Conservation (phyloP, 1,140 invertebrate genomes). For the Ceratina calcarata region DNA sequence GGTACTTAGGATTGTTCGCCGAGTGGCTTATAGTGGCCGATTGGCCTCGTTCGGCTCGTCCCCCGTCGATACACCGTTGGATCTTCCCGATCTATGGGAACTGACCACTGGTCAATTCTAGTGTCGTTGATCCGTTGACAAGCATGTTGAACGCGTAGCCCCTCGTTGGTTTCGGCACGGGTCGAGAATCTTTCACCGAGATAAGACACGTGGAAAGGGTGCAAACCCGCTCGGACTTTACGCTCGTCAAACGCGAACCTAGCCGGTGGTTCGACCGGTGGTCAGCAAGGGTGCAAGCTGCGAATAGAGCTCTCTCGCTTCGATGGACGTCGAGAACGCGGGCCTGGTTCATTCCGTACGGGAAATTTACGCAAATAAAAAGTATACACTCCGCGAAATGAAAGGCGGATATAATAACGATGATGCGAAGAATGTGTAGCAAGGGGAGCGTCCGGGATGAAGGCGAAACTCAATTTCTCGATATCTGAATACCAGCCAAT, state of each 20-base stretch:
- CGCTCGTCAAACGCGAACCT: slow-evolving; percentile 29
- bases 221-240: slow-evolving; percentile 30
- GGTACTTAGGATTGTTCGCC: slow-evolving; percentile 69
- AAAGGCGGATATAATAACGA: slow-evolving; percentile 1
- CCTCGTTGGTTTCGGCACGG: slow-evolving; percentile 36
- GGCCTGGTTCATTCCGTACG: background rate
- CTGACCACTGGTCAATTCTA: slow-evolving; percentile 69
- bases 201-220: slow-evolving; percentile 21
- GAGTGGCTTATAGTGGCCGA: slow-evolving; percentile 60
- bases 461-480: slow-evolving; percentile 73
- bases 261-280: background rate
- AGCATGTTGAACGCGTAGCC: slow-evolving; percentile 58
- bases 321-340: no score
- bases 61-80: slow-evolving; percentile 13
- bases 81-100: slow-evolving; percentile 64
- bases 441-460: slow-evolving; percentile 48
- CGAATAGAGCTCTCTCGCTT: slow-evolving; percentile 2
- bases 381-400: background rate
- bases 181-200: background rate
- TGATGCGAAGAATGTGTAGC: background rate
- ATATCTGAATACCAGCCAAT: slow-evolving; percentile 77
- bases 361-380: background rate
- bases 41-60: slow-evolving; percentile 44
- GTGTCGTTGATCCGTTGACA: slow-evolving; percentile 57
- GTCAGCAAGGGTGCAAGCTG: background rate